Evolutionary conservation across 2,888 invertebrate species (phyloP).

Genomic region (Agrilus mali): DNA sequence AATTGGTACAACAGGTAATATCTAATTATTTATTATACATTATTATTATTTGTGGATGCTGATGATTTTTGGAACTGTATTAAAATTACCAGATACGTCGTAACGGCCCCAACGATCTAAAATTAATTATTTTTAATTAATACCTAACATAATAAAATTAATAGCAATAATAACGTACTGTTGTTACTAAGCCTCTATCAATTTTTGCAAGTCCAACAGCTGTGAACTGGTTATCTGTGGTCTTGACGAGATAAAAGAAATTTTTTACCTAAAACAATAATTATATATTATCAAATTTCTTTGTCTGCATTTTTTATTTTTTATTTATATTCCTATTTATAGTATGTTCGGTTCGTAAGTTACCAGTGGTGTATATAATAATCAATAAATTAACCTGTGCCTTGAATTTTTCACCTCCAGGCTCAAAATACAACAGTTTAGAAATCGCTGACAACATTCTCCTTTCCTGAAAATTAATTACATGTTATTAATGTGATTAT

Average conservation of each 20-base stretch:
- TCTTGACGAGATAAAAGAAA: slow-evolving; percentile 30
- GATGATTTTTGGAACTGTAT: slow-evolving; percentile 32
- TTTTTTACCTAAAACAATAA: slow-evolving; percentile 24
- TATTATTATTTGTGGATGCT: too few relatives aligned
- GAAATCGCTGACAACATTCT: slow-evolving; percentile 4
- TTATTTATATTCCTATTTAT: too few relatives aligned
- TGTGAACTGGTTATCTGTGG: slow-evolving; percentile 35
- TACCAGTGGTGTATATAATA: too few relatives aligned
- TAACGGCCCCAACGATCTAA: slow-evolving; percentile 39
- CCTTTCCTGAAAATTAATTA: slow-evolving; percentile 20
- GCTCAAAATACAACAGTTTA: slow-evolving; percentile 7
- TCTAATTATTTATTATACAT: too few relatives aligned
- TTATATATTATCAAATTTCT: too few relatives aligned
- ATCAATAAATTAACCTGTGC: slow-evolving; percentile 3
- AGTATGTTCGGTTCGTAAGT: background rate
- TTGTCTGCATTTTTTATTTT: too few relatives aligned
- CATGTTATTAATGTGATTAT: too few relatives aligned
- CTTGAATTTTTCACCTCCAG: slow-evolving; percentile 3
- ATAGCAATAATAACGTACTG: slow-evolving; percentile 29
- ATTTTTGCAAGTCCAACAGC: slow-evolving; percentile 41
- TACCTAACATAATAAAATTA: slow-evolving; percentile 1
- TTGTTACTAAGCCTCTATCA: slow-evolving; percentile 39
- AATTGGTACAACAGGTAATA: too few relatives aligned
- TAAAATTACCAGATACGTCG: slow-evolving; percentile 41
- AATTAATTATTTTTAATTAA: slow-evolving; percentile 11